Evolutionary conservation across 2,888 invertebrate species (phyloP).

Genomic region (Coelogynopora nodosa): DNA sequence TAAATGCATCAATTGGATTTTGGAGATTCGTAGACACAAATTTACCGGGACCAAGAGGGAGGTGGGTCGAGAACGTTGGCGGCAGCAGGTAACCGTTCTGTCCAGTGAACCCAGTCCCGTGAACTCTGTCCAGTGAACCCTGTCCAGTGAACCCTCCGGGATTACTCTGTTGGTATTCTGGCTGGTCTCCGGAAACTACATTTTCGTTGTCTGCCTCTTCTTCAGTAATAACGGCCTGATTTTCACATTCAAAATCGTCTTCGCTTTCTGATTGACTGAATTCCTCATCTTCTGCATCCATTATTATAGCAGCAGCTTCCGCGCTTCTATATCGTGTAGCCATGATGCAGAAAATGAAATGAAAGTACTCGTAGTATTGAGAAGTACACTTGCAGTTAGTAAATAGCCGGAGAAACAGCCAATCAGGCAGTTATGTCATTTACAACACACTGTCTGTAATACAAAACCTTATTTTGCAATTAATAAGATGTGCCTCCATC

Average conservation of each 20-base stretch:
- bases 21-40: background rate
- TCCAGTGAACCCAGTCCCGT: too few species aligned
- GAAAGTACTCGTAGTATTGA: background rate
- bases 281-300: background rate
- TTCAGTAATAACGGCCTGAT: background rate
- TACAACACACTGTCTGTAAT: too few species aligned
- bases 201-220: background rate
- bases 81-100: background rate
- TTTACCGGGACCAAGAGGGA: background rate
- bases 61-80: background rate
- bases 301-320: background rate
- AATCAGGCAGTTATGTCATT: too few species aligned
- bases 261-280: background rate
- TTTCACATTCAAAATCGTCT: background rate
- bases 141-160: too few species aligned
- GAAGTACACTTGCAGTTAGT: background rate
- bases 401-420: too few species aligned
- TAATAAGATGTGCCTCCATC: too few species aligned
- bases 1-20: constrained; percentile 29
- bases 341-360: background rate
- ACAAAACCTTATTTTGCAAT: too few species aligned
- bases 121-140: background rate
- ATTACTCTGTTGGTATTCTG: too few species aligned
- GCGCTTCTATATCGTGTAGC: background rate
- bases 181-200: background rate